A percentile compares a stretch with the other conserved stretches of the same genome.
Evolutionary conservation across 1,140 invertebrate species (phyloP).

Genomic region (Metaphire vulgaris): DNA sequence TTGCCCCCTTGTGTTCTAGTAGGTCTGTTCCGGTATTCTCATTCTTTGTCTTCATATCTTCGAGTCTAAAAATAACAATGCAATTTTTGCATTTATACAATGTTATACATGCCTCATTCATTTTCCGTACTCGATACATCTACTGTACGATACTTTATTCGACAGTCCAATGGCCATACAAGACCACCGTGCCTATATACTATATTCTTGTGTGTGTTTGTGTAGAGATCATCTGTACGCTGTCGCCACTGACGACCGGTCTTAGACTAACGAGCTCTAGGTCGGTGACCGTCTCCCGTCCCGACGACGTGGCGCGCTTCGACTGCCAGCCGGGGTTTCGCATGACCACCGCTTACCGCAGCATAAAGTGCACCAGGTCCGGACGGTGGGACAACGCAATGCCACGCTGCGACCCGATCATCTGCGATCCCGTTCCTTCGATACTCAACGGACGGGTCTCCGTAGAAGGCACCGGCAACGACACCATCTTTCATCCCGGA

Average conservation of each 20-base stretch:
- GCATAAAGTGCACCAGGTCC: background rate
- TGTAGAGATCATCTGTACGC: constrained; percentile 40
- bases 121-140: too few species aligned
- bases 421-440: background rate
- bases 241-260: constrained; percentile 38
- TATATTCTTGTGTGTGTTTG: constrained; percentile 18
- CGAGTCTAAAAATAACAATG: too few species aligned
- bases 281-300: background rate
- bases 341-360: constrained; percentile 19
- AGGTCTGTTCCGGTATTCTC: too few species aligned
- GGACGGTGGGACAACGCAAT: background rate
- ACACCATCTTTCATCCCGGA: too few species aligned
- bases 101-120: too few species aligned
- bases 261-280: constrained; percentile 30
- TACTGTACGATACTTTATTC: too few species aligned
- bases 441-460: background rate
- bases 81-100: too few species aligned
- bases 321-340: constrained; percentile 31
- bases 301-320: constrained; percentile 2
- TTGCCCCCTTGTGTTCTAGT: too few species aligned
- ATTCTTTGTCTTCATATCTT: too few species aligned
- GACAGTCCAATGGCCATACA: too few species aligned
- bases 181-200: too few species aligned
- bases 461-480: too few species aligned
- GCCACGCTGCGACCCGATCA: background rate